Percentiles rank a stretch among this genome's conserved stretches.
phyloP scores from a whole-genome alignment of 53 echinoderm and acorn worm genomes.

The Zoroaster sp. region DNA sequence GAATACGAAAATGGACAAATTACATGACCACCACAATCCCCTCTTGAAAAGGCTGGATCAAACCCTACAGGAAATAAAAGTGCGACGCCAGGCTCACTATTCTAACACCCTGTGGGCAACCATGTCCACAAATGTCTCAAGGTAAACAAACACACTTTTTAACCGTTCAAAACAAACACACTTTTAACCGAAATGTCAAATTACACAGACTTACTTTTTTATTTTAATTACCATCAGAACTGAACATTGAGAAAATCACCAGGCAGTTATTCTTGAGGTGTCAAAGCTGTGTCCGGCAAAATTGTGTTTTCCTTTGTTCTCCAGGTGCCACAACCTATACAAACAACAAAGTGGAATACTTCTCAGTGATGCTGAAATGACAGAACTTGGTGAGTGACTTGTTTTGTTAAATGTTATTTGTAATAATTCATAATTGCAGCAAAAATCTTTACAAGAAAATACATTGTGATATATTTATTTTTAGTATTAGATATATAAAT shows the following conservation, averaged over 20 bases:
- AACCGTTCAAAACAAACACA: no score
- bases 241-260: neutral
- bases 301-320: neutral
- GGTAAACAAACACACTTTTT: no score
- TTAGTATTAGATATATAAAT: neutral
- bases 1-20: neutral
- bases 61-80: neutral
- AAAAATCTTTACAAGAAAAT: no score
- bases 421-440: no score
- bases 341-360: neutral
- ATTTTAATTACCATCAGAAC: neutral
- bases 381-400: conserved; percentile 4
- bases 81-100: neutral
- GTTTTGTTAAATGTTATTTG: neutral
- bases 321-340: neutral
- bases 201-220: no score
- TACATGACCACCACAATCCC: neutral
- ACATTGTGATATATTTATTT: no score
- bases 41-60: neutral
- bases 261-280: neutral
- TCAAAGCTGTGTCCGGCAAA: neutral
- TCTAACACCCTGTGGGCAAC: neutral
- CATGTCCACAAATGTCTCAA: conserved; percentile 10
- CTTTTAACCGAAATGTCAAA: no score
- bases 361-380: neutral